A percentile compares a stretch with the other conserved stretches of the same genome.
phyloP scores from a whole-genome alignment of 2,888 invertebrate genomes.

The Rambutsinella grinnellia region DNA sequence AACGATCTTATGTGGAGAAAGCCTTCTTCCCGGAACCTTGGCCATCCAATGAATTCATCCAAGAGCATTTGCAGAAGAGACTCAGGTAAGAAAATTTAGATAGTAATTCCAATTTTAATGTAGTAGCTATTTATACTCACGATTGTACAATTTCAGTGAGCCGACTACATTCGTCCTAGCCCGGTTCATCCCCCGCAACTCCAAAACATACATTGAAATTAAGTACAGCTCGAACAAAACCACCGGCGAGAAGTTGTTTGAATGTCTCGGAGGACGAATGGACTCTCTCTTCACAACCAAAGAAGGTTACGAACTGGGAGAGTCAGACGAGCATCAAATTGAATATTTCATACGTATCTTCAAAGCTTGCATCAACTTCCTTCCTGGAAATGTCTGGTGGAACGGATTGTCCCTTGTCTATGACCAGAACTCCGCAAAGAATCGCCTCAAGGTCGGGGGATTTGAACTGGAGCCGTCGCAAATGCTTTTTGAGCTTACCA shows the following conservation, averaged over 20 bases:
- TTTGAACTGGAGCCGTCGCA: conserved; percentile 28
- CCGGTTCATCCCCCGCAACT: conserved; percentile 2
- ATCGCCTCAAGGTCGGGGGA: conserved; percentile 23
- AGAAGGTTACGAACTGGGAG: conserved; percentile 5
- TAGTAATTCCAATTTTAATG: too few species aligned
- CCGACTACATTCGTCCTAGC: conserved; percentile 40
- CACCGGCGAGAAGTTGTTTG: conserved; percentile 13
- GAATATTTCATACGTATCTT: conserved; percentile 29
- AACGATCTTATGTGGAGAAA: neutral
- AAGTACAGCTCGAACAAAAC: conserved; percentile 17
- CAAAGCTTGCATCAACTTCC: conserved; percentile 32
- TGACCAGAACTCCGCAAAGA: conserved; percentile 13
- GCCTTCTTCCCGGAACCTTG: conserved; percentile 25
- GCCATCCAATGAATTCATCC: conserved; percentile 17
- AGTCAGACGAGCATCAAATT: conserved; percentile 13
- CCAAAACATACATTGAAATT: conserved; percentile 20
- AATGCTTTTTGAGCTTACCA: conserved; percentile 21
- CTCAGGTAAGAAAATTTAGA: neutral
- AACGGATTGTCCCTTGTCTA: conserved; percentile 35
- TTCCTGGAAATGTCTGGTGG: conserved; percentile 42
- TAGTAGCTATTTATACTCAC: neutral
- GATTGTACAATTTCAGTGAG: neutral
- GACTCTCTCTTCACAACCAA: conserved; percentile 5
- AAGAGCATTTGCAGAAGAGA: conserved; percentile 20
- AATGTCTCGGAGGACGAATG: conserved; percentile 8